Evolutionary conservation across 2,888 invertebrate species (phyloP), one percentile per base, ranked within the genome.

Genomic region (Polydrusus cervinus): DNA sequence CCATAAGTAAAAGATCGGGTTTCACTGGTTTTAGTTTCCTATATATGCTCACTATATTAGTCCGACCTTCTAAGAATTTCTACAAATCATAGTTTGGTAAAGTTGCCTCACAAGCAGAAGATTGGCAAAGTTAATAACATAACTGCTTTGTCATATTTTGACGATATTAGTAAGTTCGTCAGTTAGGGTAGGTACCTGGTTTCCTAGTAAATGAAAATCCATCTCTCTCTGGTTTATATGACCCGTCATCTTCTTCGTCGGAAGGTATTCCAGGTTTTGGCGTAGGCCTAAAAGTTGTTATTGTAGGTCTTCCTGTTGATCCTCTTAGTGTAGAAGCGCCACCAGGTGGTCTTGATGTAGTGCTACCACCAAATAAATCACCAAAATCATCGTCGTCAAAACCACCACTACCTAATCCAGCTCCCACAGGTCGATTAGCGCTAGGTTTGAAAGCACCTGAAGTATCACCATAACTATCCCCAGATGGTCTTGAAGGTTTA

Each of bases 201-300:
- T 74, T 70, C 30, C 66, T n/a, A 16, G 78, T 73, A 73, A 80
- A 80, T 34, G 78, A 66, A n/a, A 78, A 79, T 65, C 79, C 79
- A 34, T 81, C 80, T 25, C 72, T 78, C 20, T 77, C 75, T 8
- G 81, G 81, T 55, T 79, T 80, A 64, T 81, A 81, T n/a, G 79
- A 80, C 20, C 80, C 82, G 64, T 82, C 82, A 70, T 81, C 81
- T 10, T 78, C 75, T 10, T 55, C 65, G 25, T 30, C 67, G 14
- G 49, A 53, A 53, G 65, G 57, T 45, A 66, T 13, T 40, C 53
- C 62, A 14, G 75, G 67, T 62, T 65, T 71, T 30, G 20, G 18
- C 9, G 43, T 67, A 13, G 71, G 71, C 20, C 57, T 68, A 40
- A 60, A 57, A 30, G 76, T 72, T 1, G 68, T 72, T 34, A 62